A percentile compares a stretch with the other conserved stretches of the same genome.
These are phyloP conservation scores for Rugalucina vietnamica DNA, from an alignment of 2,888 invertebrate species.

Conservation along the genomic window DNA sequence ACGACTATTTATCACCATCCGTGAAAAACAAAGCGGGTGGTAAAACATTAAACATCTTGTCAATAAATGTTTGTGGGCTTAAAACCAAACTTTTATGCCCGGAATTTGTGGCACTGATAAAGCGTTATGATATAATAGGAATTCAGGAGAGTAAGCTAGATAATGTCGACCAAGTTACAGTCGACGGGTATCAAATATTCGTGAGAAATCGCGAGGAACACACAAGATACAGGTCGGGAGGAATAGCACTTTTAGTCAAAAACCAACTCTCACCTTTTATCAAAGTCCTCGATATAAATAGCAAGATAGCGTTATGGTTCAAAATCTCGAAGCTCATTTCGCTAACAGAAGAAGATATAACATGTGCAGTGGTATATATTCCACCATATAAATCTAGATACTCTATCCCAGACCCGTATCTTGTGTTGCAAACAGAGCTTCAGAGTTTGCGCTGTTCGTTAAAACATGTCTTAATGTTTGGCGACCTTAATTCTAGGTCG, in stretches of 20 bases:
- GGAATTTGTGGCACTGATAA: neutral
- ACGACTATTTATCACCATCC: too few species aligned
- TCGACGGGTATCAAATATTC: neutral
- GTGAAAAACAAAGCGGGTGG: too few species aligned
- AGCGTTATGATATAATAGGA: neutral
- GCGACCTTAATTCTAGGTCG: constrained; percentile 10
- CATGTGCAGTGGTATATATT: neutral
- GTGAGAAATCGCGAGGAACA: neutral
- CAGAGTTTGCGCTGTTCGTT: neutral
- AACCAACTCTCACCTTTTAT: neutral
- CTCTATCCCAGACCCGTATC: neutral
- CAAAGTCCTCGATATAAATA: neutral
- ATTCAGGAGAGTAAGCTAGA: constrained; percentile 15
- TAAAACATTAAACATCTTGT: too few species aligned
- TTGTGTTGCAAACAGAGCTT: constrained; percentile 4
- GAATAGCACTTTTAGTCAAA: neutral
- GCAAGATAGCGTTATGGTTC: constrained; percentile 10
- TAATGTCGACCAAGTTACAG: neutral
- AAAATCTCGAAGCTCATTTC: neutral
- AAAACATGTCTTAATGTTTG: neutral
- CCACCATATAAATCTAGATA: constrained; percentile 1
- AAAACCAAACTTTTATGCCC: neutral
- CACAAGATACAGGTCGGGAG: neutral
- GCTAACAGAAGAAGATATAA: neutral
- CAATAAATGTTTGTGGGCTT: neutral